Base-by-base conservation (phyloP, 2,888 invertebrate genomes). In the Isoperla grammatica region DNA sequence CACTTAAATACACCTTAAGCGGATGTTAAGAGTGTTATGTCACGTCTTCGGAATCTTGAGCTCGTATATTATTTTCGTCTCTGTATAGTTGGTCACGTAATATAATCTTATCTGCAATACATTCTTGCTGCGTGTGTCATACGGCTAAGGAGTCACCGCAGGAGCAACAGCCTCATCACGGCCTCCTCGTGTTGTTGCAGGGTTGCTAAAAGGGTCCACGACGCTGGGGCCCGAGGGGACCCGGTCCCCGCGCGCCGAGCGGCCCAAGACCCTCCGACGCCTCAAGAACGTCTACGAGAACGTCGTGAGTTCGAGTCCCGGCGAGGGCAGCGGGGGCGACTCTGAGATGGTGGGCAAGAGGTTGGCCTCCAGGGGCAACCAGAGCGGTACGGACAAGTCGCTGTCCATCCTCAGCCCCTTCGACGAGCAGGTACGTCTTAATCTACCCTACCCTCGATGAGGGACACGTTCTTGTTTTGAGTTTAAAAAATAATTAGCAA, bases 201-300 rank as follows among this genome's bases (percentile, higher is more conserved):
- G 91, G 73, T 81, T 91, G 69, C 84, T 90, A 73, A 90, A 90
- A 76, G 90, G 91, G 68, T 89, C 90, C 60, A 84, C 87, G 62
- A 83, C 86, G 71, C 60, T 57, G 45, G 54, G 60, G 22, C 54
- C 58, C 13, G 62, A 61, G 50, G 57, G 50, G 9, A 50, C 56
- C 12, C 78, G 81, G 73, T 81, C 81, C 68, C 78, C 79, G 70
- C 80, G 80, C 65, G 82, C 83, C 65, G 87, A 88, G 74, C 78
- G 88, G 65, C 88, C 88, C 64, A 87, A 87, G 74, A 87, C 87
- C 65, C 76, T 88, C 69, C 81, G 86, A 68, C 85, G 86, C 71
- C 79, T 88, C 67, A 85, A 86, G 72, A 84, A 84, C 68, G 86
- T 88, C 53, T 88, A 87, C 79, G 86, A 83, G 71, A 76, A 78